Percentiles rank a stretch among this genome's conserved stretches.
Conservation (phyloP, 2,888 invertebrate genomes). For the Eugnorisma glareosa region DNA sequence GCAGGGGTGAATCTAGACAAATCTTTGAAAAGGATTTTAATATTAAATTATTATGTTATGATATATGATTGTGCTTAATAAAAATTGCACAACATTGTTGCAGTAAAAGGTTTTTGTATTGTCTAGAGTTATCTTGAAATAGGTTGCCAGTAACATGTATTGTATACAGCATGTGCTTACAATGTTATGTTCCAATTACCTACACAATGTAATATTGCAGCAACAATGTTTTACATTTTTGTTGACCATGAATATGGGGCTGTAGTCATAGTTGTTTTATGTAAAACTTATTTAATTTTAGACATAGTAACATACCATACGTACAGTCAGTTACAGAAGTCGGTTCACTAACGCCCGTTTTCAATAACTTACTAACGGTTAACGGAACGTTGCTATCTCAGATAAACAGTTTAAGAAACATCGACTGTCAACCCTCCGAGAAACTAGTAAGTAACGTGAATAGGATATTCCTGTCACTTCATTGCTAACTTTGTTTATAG, state of each 20-base stretch:
- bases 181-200: neutral
- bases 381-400: too few relatives aligned
- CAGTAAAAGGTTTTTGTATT: neutral
- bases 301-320: neutral
- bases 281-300: neutral
- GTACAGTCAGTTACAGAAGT: constrained; percentile 2
- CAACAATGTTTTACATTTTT: neutral
- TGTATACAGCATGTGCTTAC: neutral
- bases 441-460: too few relatives aligned
- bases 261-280: neutral
- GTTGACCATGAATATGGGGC: neutral
- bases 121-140: neutral
- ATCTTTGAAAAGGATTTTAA: too few relatives aligned
- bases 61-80: neutral
- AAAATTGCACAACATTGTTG: neutral
- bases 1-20: too few relatives aligned
- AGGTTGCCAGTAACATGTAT: neutral
- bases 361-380: too few relatives aligned
- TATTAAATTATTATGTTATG: too few relatives aligned
- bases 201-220: neutral
- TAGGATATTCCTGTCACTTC: too few relatives aligned
- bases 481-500: too few relatives aligned
- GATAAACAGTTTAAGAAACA: too few relatives aligned
- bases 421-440: too few relatives aligned
- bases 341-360: neutral